Evolutionary conservation across 2,797 vertebrate genomes (phyloP), one percentile per base, ranked within the genome.

Genomic region (Apogon hyalosoma): DNA sequence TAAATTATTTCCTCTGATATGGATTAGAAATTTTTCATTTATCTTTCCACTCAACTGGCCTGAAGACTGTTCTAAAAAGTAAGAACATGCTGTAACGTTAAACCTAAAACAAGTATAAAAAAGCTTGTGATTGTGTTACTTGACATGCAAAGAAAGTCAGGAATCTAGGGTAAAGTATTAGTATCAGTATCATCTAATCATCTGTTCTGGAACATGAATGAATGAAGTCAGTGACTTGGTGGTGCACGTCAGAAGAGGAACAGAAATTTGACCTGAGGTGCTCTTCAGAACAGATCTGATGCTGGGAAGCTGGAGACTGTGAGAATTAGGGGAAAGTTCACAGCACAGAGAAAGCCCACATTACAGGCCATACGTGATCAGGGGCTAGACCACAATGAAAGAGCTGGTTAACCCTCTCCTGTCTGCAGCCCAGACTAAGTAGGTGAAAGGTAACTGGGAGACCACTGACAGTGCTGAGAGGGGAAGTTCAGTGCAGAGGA

Each of bases 251-350:
- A 77, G 63, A 45, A 67, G 58, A 40, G 41, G 56, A 73, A 54
- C 64, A 15, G 21, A 0, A 33, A 42, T 72, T 48, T 63, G 58
- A 63, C 79, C 72, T 7, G 66, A 79, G 63, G 49, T 75, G 82
- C 57, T 88, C 61, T 64, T 69, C 67, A 43, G 51, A 12, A 62
- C 56, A 57, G 53, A 48, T 61, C 38, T 62, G 63, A 46, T 77
- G 63, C 65, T 51, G 43, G 49, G 63, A 77, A 38, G 31, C 53
- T 10, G 48, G 66, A 79, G 79, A 91, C 83, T 93, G 93, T 94
- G 93, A 92, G 93, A 94, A 94, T 84, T 93, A 86, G 92, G 92
- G 92, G 90, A 94, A 92, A 94, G 93, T 88, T 94, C 92, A 93
- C 53, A 13, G 68, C 80, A 64, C 75, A 87, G 68, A 90, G 73